Base-by-base conservation (phyloP, 2,888 invertebrate species). In the Didymodactylos carnosus region DNA sequence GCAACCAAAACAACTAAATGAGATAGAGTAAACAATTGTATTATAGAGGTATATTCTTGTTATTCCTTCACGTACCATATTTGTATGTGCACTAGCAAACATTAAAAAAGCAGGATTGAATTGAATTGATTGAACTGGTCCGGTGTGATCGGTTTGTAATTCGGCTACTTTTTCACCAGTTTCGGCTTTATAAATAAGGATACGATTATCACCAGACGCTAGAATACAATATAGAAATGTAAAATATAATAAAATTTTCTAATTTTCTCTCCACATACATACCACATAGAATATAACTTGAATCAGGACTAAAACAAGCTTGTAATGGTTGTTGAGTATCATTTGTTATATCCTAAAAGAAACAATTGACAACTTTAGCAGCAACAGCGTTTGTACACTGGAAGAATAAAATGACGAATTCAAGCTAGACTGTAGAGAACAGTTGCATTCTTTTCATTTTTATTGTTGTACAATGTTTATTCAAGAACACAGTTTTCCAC, bases 151-250 rank as follows among this genome's bases (percentile, higher is more conserved):
- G 92, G 85, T 13, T n/a, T 62, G 62, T 62, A 43, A 23, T 29
- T 72, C 83, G 78, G 19, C 81, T 78, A 41, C 82, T 80, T 92
- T 92, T 78, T 89, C 90, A 2, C 97, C 97, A 0, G 91, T 93
- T 81, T 94, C 94, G 7, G 94, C 93, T 85, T 94, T 94, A 95
- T 97, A 98, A 25, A 94, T 91, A 83, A 97, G 94, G 19, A 99
- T 90, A 77, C 91, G 87, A 0, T 95, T 94, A 85, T 98, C 97
- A 19, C 94, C 92, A 35, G 95, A 95, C 10, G 35, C 62, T 62
- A 35, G n/a, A n/a, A n/a, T n/a, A n/a, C n/a, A n/a, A n/a, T n/a
- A n/a, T n/a, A n/a, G n/a, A n/a, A n/a, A n/a, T n/a, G n/a, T 27
- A 0, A 27, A 51, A 51, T 25, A 19, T 27, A 1, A 16, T 23